Base-by-base conservation (phyloP, 2,888 invertebrate species). In the Sesamia inferens region DNA sequence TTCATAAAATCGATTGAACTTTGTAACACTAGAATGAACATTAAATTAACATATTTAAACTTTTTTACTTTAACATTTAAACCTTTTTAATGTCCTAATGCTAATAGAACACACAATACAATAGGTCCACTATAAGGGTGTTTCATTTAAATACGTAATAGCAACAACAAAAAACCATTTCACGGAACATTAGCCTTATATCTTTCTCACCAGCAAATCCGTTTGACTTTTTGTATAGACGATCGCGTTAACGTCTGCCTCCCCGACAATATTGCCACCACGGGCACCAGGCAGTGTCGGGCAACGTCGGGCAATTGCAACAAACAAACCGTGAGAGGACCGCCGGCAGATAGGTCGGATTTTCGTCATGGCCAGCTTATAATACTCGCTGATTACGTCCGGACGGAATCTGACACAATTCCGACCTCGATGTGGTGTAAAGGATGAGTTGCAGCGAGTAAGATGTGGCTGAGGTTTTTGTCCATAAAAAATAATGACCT, bases 301-400 rank as follows among this genome's bases (percentile, higher is more conserved):
- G 68, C 69, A 59, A 58, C 47, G 74, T 19, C 24, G 54, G 68
- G 78, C 76, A 72, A 79, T 87, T 80, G 76, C 68, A 81, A 78
- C 84, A 88, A 87, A 88, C 87, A 89, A 85, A 79, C 80, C 83
- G 81, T 85, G 86, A 86, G 89, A 87, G 81, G 85, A 82, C 85
- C 72, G 61, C 66, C 75, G 63, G 78, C 64, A 82, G 81, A 76
- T 77, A 78, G 79, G 84, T 78, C 81, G 88, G 88, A 88, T 87
- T 87, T 87, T 81, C 85, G 83, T 78, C 85, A 82, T 86, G 88
- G 89, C 86, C 88, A 88, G 88, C 88, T 89, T 90, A 90, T 90
- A 89, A 91, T 88, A 87, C 83, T 79, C 78, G 79, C 83, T 88
- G 89, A 91, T 92, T 90, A 89, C 89, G 85, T 85, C 85, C 88